phyloP scores from a whole-genome alignment of 23 tunicate genomes.

The Corella eumyota region DNA sequence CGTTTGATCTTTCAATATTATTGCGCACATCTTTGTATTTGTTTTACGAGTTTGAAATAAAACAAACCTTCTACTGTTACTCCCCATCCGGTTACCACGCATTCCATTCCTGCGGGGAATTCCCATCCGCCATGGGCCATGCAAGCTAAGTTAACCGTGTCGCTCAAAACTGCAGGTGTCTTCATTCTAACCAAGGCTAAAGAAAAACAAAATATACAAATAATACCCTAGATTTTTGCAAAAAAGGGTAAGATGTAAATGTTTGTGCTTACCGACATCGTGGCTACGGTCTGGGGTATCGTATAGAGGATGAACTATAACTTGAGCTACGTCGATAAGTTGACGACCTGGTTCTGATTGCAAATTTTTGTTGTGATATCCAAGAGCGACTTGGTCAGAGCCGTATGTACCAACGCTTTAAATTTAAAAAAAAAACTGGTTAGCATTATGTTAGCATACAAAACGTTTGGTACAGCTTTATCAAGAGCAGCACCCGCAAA shows the following conservation, averaged over 20 bases:
- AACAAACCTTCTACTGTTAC: conserved; percentile 70
- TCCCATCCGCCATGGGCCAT: conserved; percentile 71
- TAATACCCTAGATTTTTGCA: neutral
- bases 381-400: conserved; percentile 53
- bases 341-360: conserved; percentile 37
- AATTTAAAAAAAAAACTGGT: neutral
- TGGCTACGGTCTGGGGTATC: conserved; percentile 71
- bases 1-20: too few species aligned
- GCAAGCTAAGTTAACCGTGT: conserved; percentile 61
- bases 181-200: conserved; percentile 51
- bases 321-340: conserved; percentile 34
- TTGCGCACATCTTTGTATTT: too few species aligned
- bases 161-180: conserved; percentile 45
- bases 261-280: conserved; percentile 64
- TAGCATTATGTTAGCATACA: neutral
- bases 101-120: conserved; percentile 61
- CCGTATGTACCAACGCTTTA: conserved; percentile 73
- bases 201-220: neutral
- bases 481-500: too few species aligned
- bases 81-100: conserved; percentile 96
- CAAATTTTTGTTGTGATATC: conserved; percentile 38
- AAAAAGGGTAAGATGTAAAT: too few species aligned
- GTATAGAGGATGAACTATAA: conserved; percentile 35
- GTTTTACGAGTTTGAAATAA: too few species aligned
- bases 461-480: too few species aligned